Conservation (phyloP, 2,888 invertebrate genomes). For the Cylloceria caligata region DNA sequence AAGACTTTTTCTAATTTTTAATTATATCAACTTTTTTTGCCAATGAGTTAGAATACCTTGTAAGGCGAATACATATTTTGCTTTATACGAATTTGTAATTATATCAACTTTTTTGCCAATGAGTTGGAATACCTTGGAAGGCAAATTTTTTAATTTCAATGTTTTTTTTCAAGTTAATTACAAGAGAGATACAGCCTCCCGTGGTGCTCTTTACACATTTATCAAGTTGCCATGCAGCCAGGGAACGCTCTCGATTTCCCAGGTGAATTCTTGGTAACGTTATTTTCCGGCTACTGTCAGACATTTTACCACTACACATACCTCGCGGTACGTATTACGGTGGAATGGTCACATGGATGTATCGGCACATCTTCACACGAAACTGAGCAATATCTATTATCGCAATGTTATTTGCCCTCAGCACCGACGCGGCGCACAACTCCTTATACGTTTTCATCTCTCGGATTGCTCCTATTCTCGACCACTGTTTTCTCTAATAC, state of each 20-base stretch:
- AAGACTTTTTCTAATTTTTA: too few relatives aligned
- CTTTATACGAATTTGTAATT: too few relatives aligned
- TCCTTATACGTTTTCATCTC: background rate
- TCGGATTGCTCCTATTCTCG: slow-evolving; percentile 11
- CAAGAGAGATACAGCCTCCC: slow-evolving; percentile 63
- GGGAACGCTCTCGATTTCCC: slow-evolving; percentile 76
- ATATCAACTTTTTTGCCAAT: background rate
- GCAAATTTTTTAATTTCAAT: slow-evolving; percentile 71
- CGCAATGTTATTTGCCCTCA: slow-evolving; percentile 41
- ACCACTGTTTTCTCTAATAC: background rate
- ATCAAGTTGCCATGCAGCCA: slow-evolving; percentile 73
- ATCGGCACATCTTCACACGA: slow-evolving; percentile 44
- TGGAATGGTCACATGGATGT: background rate
- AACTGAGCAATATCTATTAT: slow-evolving; percentile 59
- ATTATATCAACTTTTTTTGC: too few relatives aligned
- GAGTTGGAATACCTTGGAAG: slow-evolving; percentile 47
- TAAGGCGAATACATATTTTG: too few relatives aligned
- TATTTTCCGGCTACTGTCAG: slow-evolving; percentile 30
- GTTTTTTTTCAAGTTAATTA: slow-evolving; percentile 58
- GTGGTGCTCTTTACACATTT: slow-evolving; percentile 70
- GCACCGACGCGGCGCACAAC: background rate
- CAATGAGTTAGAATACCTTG: too few relatives aligned
- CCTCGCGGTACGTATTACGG: background rate
- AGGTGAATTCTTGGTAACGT: slow-evolving; percentile 67
- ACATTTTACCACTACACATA: slow-evolving; percentile 5